A percentile compares a stretch with the other conserved stretches of the same genome.
Evolutionary conservation across 2,888 invertebrate genomes (phyloP).

Genomic region (Chrysopilus asiliformis): DNA sequence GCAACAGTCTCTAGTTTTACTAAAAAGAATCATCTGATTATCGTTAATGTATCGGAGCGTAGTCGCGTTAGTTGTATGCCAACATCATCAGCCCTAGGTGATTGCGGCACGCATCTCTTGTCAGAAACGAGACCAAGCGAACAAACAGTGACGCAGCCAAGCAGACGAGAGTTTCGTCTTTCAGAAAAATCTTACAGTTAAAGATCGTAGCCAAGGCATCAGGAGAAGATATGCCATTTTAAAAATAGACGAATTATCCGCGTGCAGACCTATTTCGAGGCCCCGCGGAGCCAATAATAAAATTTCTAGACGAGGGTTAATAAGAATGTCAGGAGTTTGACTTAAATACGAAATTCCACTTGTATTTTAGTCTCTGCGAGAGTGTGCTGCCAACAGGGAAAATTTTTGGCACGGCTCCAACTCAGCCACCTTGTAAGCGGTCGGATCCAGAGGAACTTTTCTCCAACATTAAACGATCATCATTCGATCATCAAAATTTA

Average conservation of each 20-base stretch:
- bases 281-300: constrained; percentile 3
- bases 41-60: neutral
- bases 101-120: neutral
- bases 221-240: constrained; percentile 1
- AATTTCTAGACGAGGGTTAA: constrained; percentile 4
- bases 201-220: constrained; percentile 1
- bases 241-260: constrained; percentile 6
- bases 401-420: neutral
- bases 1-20: too few species aligned
- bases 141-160: too few species aligned
- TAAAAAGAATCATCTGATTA: too few species aligned
- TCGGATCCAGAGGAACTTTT: neutral
- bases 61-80: neutral
- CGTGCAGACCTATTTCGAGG: constrained; percentile 5
- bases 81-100: neutral
- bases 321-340: too few species aligned
- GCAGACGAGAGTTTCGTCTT: neutral
- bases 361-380: too few species aligned
- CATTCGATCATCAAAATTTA: neutral
- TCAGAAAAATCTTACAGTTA: constrained; percentile 1
- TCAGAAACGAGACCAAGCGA: neutral
- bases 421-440: neutral
- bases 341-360: too few species aligned
- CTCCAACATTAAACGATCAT: neutral
- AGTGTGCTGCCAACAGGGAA: neutral